Base-by-base conservation (phyloP, 1,140 invertebrate genomes). In the Macrobrachium nipponense region DNA sequence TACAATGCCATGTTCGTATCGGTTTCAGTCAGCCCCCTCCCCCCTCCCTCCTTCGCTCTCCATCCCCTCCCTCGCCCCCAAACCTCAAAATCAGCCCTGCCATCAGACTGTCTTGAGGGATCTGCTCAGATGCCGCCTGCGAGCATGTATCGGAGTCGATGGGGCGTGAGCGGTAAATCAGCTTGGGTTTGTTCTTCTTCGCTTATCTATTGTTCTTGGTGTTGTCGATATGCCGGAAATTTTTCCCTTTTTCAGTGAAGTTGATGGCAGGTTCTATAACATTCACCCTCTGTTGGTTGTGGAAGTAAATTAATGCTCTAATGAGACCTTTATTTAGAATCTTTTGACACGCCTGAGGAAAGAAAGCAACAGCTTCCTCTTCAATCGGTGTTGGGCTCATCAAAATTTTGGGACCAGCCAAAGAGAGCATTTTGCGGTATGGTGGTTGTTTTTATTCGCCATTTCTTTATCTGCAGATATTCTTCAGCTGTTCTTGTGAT, bases 121-220 rank as follows among this genome's bases (percentile, higher is more conserved):
- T 80, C 66, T 59, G 51, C 43, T 17, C 83, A 66, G 77, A 79
- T 75, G 68, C 51, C 36, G 36, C 12, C n/a, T 36, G 62, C 61
- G 64, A 20, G 43, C 51, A 58, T 61, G n/a, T 36, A 20, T 61
- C 20, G 77, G 17, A 86, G 77, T 80, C 60, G 83, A 86, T 86
- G 83, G 83, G 5, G 61, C 83, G 59, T 86, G 68, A 80, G 83
- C 77, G 83, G 76, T 73, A 86, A 86, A 86, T 86, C 77, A 86
- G 77, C 70, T 80, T 82, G 81, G 73, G 27, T 75, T 66, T 79
- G 81, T 75, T 27, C 75, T 82, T 75, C 72, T 7, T 4, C 27
- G 4, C 8, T 61, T 66, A 43, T n/a, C 51, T 76, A 43, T 43
- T 61, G 44, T 58, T 61, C 27, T 75, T 62, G 58, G 20, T 70